A percentile compares a stretch with the other conserved stretches of the same genome.
These are phyloP conservation scores for Discoglossus pictus DNA, from an alignment of 2,797 vertebrate species.

Conservation along the genomic window DNA sequence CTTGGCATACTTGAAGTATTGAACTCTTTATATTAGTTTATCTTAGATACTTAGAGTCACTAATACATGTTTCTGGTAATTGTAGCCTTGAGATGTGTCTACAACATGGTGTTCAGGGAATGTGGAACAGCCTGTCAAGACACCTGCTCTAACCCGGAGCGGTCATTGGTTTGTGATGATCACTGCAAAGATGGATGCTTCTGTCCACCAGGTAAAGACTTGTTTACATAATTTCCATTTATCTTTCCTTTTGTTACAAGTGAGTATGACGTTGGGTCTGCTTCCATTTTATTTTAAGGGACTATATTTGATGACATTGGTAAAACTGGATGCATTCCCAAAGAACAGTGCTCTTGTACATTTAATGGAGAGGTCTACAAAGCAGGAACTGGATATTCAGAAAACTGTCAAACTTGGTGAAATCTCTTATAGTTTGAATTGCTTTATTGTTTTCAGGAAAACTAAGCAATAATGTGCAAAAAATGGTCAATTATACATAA, in stretches of 20 bases:
- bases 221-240: slow-evolving; percentile 1
- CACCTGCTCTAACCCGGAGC: no score
- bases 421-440: no score
- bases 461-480: no score
- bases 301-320: slow-evolving; percentile 69
- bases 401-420: slow-evolving; percentile 71
- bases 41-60: neutral
- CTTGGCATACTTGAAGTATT: no score
- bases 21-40: neutral
- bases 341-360: slow-evolving; percentile 63
- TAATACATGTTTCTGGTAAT: neutral
- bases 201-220: no score
- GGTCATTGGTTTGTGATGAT: no score
- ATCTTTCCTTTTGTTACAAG: neutral
- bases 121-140: no score
- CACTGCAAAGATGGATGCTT: no score
- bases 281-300: slow-evolving; percentile 55
- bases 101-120: no score
- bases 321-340: slow-evolving; percentile 62
- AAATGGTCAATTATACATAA: no score
- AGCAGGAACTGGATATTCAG: slow-evolving; percentile 64
- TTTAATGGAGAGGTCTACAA: slow-evolving; percentile 61
- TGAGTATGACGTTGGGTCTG: neutral
- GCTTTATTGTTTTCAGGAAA: no score
- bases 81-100: no score